Evolutionary conservation across 2,888 invertebrate species (phyloP).

Genomic region (Parthenolecanium corni): DNA sequence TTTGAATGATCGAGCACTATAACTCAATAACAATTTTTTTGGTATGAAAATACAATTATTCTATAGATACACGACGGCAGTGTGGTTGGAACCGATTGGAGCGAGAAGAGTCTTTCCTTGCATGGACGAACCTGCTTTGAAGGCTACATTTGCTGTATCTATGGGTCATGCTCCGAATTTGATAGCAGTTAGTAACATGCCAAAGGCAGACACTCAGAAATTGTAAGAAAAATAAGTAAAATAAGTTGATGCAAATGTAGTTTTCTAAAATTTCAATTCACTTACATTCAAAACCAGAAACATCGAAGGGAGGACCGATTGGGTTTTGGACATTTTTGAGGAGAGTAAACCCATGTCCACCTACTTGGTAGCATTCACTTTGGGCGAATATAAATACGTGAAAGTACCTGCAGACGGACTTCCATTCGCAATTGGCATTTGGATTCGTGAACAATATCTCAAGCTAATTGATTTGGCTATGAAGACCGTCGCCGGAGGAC

Average conservation of each 20-base stretch:
- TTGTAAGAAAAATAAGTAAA: conserved; percentile 41
- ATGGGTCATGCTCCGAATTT: conserved; percentile 52
- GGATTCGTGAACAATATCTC: conserved; percentile 62
- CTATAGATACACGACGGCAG: no score
- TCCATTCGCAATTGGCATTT: conserved; percentile 51
- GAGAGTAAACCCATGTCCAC: conserved; percentile 82
- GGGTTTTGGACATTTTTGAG: conserved; percentile 61
- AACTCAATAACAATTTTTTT: no score
- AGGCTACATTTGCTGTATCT: conserved; percentile 68
- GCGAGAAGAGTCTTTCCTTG: conserved; percentile 81
- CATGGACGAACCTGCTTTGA: conserved; percentile 81
- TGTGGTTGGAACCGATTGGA: conserved; percentile 49
- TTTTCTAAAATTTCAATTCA: no score
- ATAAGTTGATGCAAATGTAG: conserved; percentile 41
- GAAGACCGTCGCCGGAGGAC: conserved; percentile 58
- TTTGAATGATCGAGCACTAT: no score
- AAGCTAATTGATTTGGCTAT: conserved; percentile 64
- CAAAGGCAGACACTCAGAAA: conserved; percentile 43
- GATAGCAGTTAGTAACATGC: conserved; percentile 67
- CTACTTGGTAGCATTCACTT: conserved; percentile 73
- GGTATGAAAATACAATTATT: no score
- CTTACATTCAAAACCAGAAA: background rate
- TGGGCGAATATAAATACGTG: conserved; percentile 57
- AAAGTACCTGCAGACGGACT: conserved; percentile 40
- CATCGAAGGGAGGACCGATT: no score